Base-by-base conservation (phyloP, 2,888 invertebrate species). In the Oscheius sp. region DNA sequence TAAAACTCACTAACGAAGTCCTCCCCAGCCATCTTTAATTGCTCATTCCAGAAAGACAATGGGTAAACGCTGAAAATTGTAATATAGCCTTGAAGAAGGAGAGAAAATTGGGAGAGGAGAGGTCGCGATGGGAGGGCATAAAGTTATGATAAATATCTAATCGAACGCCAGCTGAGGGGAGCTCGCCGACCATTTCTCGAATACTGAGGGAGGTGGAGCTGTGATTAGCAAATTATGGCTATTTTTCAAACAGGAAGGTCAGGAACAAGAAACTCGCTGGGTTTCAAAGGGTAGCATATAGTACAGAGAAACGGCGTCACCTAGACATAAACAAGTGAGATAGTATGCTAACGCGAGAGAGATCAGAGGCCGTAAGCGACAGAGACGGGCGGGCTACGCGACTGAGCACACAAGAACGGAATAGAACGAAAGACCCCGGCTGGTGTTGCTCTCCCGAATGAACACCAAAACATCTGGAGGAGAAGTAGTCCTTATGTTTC, bases 301-400 rank as follows among this genome's bases (percentile, higher is more conserved):
- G 34, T 55, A 61, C 61, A 61, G 61, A 61, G 61, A 61, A 61
- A 42, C 61, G 61, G 61, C 61, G 61, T 61, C 61, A 61, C 31
- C 61, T 61, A 64, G 64, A 64, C 50, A 64, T 48, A 64, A 46
- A 64, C 48, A 46, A 64, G 48, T 25, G 64, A 48, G 64, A 48
- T 17, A 64, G 64, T 46, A 46, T 31, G 64, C 20, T 33, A 23
- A 33, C 34, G 50, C 48, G 5, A 34, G 64, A 64, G 64, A 20
- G 64, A 10, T 10, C 34, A 64, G 64, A 64, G 48, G 27, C 31
- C n/a, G 25, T 17, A 25, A 27, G 64, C 33, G 64, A 45, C 42
- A 65, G 52, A 69, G 58, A 61, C 46, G 61, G 58, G 53, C 42
- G 45, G 61, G 61, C 25, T 61, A 61, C 61, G n/a, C n/a, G 45